phyloP scores from a whole-genome alignment of 2,113 vertebrate genomes.

The Emydura subglobosa region DNA sequence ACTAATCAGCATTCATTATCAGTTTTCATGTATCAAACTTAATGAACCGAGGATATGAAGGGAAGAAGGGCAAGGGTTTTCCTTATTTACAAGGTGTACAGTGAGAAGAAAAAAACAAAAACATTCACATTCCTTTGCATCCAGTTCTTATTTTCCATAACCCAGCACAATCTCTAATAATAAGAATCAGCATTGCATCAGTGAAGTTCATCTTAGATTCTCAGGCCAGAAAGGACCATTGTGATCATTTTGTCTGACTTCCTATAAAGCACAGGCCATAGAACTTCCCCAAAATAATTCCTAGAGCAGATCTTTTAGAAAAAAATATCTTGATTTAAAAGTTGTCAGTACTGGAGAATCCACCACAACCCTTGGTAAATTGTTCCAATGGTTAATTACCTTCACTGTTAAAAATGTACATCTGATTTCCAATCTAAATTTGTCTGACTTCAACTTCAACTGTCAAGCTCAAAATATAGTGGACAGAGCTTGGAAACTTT shows the following conservation, averaged over 20 bases:
- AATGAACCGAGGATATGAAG: background rate
- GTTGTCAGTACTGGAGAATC: no score
- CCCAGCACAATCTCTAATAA: background rate
- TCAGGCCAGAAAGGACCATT: background rate
- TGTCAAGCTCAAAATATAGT: background rate
- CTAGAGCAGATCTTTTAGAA: background rate
- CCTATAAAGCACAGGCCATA: background rate
- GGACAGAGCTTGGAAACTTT: background rate
- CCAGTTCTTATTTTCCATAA: background rate
- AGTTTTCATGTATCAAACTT: background rate
- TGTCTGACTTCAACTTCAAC: background rate
- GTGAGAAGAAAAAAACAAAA: background rate
- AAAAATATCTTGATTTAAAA: no score
- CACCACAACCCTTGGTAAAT: background rate
- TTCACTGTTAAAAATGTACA: no score
- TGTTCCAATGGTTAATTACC: background rate
- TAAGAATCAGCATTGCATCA: background rate
- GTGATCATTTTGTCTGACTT: background rate
- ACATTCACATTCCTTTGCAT: background rate
- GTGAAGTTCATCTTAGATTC: background rate
- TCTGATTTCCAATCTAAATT: background rate
- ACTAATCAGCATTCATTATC: background rate
- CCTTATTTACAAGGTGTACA: background rate
- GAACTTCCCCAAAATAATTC: background rate
- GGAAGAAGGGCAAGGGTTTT: background rate